These are phyloP conservation scores for Drosophila pallidifrons DNA, from an alignment of 1,140 invertebrate genomes.

Conservation along the genomic window DNA sequence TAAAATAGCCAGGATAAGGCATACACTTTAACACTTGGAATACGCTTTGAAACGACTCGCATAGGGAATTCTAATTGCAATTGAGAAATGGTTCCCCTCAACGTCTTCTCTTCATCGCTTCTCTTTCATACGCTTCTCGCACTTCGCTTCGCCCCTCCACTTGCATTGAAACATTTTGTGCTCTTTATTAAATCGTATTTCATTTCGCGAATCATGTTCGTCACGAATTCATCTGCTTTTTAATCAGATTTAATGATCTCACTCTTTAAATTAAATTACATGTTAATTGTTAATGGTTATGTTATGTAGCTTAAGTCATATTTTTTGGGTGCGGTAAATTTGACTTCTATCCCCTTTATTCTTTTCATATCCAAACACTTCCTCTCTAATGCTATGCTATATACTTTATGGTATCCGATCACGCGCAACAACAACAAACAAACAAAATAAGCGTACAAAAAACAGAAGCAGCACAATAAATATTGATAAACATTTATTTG, in stretches of 20 bases:
- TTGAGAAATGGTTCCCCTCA: background rate
- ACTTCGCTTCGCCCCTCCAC: background rate
- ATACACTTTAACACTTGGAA: conserved; percentile 1
- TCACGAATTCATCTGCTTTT: conserved; percentile 56
- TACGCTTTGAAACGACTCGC: conserved; percentile 61
- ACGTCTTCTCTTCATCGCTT: background rate
- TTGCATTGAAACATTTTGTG: conserved; percentile 54
- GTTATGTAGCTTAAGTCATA: conserved; percentile 63
- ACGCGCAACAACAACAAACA: conserved; percentile 38
- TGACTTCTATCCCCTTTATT: conserved; percentile 20
- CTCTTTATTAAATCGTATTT: background rate
- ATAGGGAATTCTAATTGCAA: conserved; percentile 5
- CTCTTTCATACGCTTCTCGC: conserved; percentile 3
- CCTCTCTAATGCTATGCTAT: conserved; percentile 25
- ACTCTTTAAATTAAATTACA: conserved; percentile 35
- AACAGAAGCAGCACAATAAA: conserved; percentile 69
- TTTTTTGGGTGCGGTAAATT: conserved; percentile 59
- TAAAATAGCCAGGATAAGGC: conserved; percentile 1
- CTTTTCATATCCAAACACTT: conserved; percentile 19
- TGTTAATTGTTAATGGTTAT: conserved; percentile 76
- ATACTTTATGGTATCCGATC: conserved; percentile 31
- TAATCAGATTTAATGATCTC: conserved; percentile 20
- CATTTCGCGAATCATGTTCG: conserved; percentile 50
- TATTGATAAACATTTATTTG: conserved; percentile 67
- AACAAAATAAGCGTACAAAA: conserved; percentile 12